These are phyloP conservation scores for Malurus leucopterus DNA, from an alignment of 2,797 vertebrate genomes.

Conservation along the genomic window DNA sequence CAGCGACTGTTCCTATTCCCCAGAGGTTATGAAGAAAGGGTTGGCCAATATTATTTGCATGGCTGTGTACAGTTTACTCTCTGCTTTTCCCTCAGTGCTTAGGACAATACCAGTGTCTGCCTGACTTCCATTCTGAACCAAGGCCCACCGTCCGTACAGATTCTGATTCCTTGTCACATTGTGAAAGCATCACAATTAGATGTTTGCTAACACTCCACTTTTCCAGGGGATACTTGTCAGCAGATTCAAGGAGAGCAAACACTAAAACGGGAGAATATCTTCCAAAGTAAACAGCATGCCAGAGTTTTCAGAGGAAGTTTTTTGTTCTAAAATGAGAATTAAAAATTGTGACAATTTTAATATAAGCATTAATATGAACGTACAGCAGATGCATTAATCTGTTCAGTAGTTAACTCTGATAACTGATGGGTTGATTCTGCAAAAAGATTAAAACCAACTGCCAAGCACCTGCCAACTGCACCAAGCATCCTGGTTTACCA, in stretches of 20 bases:
- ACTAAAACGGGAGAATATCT: not conserved
- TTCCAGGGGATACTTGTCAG: not conserved
- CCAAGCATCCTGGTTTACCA: not conserved
- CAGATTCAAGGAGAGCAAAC: not conserved
- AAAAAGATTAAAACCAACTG: not conserved
- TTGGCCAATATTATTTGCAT: not conserved
- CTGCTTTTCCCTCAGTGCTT: not conserved
- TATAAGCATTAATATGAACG: not conserved
- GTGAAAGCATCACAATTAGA: conserved; percentile 30
- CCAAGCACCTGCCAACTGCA: not conserved
- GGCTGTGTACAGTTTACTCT: not conserved
- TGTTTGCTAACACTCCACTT: not conserved
- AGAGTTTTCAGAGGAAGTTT: not conserved
- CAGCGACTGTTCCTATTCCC: not conserved
- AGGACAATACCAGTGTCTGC: not conserved
- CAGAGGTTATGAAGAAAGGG: not conserved
- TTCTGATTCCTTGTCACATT: conserved; percentile 31
- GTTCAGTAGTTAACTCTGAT: not conserved
- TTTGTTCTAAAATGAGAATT: not conserved
- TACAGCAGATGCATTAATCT: not conserved
- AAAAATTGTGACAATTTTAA: not conserved
- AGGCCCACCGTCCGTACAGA: not conserved
- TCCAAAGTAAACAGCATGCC: not conserved
- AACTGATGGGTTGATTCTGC: not conserved
- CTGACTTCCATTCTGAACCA: not conserved